Percentiles rank a stretch among this genome's conserved stretches.
phyloP scores from a whole-genome alignment of 1,140 invertebrate genomes.

The Littorina saxatilis region DNA sequence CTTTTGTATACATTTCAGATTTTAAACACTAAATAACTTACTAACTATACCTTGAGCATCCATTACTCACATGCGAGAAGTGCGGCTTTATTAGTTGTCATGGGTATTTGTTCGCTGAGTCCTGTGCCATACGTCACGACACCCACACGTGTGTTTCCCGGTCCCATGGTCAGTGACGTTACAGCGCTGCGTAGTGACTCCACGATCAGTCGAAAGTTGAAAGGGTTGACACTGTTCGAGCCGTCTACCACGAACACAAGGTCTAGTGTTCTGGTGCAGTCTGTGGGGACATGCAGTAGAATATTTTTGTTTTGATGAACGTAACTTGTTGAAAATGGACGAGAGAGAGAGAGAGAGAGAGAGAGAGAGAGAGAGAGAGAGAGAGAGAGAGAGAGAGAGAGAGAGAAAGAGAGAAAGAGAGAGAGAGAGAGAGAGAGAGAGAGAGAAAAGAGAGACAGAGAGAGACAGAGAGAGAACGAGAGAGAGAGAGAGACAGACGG shows the following conservation, averaged over 20 bases:
- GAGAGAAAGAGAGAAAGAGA: neutral
- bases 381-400: neutral
- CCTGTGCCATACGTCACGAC: neutral
- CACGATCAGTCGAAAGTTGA: neutral
- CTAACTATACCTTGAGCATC: too few species aligned
- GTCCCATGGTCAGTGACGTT: neutral
- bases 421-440: neutral
- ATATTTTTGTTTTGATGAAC: too few species aligned
- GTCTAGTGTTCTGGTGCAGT: neutral
- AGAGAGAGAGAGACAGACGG: neutral
- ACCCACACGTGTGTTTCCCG: neutral
- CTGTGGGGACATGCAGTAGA: too few species aligned
- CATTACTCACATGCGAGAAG: too few species aligned
- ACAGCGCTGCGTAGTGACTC: neutral
- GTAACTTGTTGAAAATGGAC: neutral
- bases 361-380: neutral
- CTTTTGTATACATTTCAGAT: too few species aligned
- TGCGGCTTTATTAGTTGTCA: neutral
- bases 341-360: neutral
- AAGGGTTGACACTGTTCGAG: neutral
- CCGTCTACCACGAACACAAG: neutral
- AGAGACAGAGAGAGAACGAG: neutral
- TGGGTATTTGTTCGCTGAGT: neutral
- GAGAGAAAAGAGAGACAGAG: neutral
- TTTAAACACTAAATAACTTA: too few species aligned